Evolutionary conservation across 2,797 vertebrate genomes (phyloP), one percentile per base, ranked within the genome.

Genomic region (Mycteria americana): DNA sequence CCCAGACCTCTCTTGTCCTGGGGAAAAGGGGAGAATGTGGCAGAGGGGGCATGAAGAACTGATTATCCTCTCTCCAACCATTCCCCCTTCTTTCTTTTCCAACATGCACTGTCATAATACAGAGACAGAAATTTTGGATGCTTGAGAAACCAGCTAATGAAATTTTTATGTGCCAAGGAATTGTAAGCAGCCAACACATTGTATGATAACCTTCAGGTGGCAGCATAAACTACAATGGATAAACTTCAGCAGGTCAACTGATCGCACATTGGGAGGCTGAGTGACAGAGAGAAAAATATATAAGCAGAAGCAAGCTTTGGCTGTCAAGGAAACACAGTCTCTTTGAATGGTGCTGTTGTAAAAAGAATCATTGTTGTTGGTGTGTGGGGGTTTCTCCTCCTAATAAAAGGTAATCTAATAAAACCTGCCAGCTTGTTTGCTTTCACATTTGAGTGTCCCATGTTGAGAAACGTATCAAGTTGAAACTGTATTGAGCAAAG

Each of bases 361-460:
- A 93, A 95, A 95, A 85, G 75, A 82, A 53, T 68, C 45, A 9
- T 51, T 62, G 60, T 33, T 50, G 77, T 3, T 33, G 70, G 39
- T 13, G 17, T 25, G 60, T 8, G 79, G 13, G 75, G 80, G 75
- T 89, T 96, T 95, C 85, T 96, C 67, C 70, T 79, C 63, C 76
- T 21, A 45, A 11, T 68, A 93, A 93, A 97, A 97, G 81, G 83
- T 51, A 84, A 91, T 68, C 91, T 81, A 68, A 91, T 88, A 89
- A 94, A 96, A 89, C 45, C 57, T 59, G 22, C 11, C 73, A 14
- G 65, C 87, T 84, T 88, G 65, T 88, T 96, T 89, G 83, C 62
- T 28, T 95, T 97, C 76, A 64, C 75, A 28, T 72, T 73, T 37
- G 37, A 1, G 56, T 6, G 83, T 92, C 89, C 79, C 75, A 7